Conservation (phyloP, 2,888 invertebrate genomes). For the Leptinotarsa rubiginosa region DNA sequence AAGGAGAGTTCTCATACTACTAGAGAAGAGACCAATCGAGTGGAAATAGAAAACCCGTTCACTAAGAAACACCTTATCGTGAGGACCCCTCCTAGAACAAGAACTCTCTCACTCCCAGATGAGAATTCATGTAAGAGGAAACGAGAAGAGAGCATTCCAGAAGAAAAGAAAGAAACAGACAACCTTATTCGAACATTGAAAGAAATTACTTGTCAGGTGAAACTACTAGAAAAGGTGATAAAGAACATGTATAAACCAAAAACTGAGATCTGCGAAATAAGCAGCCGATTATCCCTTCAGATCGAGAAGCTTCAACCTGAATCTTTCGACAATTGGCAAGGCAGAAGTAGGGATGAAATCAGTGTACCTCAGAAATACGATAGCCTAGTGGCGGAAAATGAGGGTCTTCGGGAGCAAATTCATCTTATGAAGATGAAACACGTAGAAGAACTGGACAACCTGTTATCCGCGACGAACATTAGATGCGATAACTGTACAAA, state of each 20-base stretch:
- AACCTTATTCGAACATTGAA: not conserved
- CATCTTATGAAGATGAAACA: not conserved
- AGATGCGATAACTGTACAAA: not conserved
- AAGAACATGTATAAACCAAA: conserved; percentile 21
- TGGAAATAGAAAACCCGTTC: not conserved
- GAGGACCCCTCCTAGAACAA: not conserved
- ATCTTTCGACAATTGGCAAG: not conserved
- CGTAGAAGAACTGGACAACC: not conserved
- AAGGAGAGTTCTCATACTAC: not conserved
- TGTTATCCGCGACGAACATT: not conserved
- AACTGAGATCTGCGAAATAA: not conserved
- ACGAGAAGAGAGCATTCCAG: not conserved
- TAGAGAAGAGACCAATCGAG: not conserved
- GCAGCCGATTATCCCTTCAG: conserved; percentile 14
- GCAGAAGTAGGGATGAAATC: not conserved
- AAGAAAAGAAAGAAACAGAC: not conserved
- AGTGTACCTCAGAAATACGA: not conserved
- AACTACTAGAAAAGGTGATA: not conserved
- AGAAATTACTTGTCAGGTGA: conserved; percentile 6
- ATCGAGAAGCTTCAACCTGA: not conserved
- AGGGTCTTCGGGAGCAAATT: not conserved
- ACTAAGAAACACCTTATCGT: not conserved
- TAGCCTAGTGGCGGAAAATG: not conserved
- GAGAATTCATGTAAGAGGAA: not conserved
- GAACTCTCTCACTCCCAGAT: not conserved